Evolutionary conservation across 1,140 invertebrate species (phyloP), one percentile per base, ranked within the genome.

Genomic region (Platorchestia sp.): DNA sequence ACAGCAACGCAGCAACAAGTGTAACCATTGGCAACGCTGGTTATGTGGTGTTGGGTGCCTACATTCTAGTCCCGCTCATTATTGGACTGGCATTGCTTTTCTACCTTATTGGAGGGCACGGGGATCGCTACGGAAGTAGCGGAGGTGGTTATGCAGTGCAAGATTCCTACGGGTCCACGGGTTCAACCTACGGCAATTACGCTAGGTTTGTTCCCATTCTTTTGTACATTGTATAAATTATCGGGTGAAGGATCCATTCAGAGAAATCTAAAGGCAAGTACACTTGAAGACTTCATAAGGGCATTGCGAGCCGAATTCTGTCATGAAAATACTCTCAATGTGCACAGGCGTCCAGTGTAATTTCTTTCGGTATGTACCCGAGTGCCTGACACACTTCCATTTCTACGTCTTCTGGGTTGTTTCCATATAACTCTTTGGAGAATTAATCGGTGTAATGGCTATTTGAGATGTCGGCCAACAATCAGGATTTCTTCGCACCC

Each of bases 51-150:
- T 90, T 95, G 95, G 95, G 95, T 44, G 89, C 89, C 43, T 87
- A 90, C 47, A 7, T 95, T 6, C 42, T 95, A 45, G 89, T 95
- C 22, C 95, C 95, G 14, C 95, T 95, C 41, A 95, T 95, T n/a
- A 95, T 95, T 89, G 95, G 95, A 27, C 95, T 95, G 45, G 95
- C 95, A 5, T 90, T 95, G 86, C 86, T 95, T 43, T 95, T 95
- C 95, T 95, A 95, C 89, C 95, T 95, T 51, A 89, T 95, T 95
- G 95, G 95, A 89, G 95, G 95, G 44, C 89, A 87, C 44, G 95
- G 95, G n/a, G 95, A 47, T 36, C 86, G 6, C 47, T 89, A 90
- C 89, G 95, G 95, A 89, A 36, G 47, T 53, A 45, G 86, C 43
- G 91, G 91, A 7, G 43, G 45, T 41, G 91, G 91, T 44, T 42